A percentile compares a stretch with the other conserved stretches of the same genome.
phyloP scores from a whole-genome alignment of 1,140 invertebrate species.

The Scylla paramamosain region DNA sequence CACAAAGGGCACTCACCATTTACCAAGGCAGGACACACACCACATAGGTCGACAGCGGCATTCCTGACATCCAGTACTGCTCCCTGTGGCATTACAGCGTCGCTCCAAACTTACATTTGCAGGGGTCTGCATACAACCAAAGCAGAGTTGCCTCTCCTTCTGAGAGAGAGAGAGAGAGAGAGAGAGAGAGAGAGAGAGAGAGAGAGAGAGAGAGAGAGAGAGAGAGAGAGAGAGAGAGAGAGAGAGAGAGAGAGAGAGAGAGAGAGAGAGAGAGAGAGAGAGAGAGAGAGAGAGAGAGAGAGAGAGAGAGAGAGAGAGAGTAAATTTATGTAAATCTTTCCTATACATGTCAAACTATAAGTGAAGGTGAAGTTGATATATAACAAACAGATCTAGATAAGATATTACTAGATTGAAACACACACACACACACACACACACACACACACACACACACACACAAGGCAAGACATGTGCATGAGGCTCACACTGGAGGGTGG shows the following conservation, averaged over 20 bases:
- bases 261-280: conserved; percentile 36
- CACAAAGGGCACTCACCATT: conserved; percentile 84
- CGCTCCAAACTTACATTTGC: conserved; percentile 91
- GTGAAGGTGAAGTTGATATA: neutral
- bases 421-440: neutral
- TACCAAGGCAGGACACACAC: conserved; percentile 92
- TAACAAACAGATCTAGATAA: neutral
- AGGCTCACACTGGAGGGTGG: conserved; percentile 66
- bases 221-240: conserved; percentile 47
- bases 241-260: conserved; percentile 42
- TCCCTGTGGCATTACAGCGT: conserved; percentile 83
- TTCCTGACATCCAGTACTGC: conserved; percentile 82
- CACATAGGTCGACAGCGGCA: conserved; percentile 93
- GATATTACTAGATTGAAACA: neutral
- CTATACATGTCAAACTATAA: neutral
- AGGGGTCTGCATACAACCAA: conserved; percentile 91
- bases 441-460: neutral
- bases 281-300: conserved; percentile 46
- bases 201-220: conserved; percentile 38
- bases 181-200: conserved; percentile 44
- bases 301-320: conserved; percentile 43
- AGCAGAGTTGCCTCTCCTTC: conserved; percentile 86
- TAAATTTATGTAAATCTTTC: neutral
- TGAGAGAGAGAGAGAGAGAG: conserved; percentile 30
- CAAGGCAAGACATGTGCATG: too few species aligned